Evolutionary conservation across 2,888 invertebrate genomes (phyloP).

Genomic region (Napeogenes sylphis): DNA sequence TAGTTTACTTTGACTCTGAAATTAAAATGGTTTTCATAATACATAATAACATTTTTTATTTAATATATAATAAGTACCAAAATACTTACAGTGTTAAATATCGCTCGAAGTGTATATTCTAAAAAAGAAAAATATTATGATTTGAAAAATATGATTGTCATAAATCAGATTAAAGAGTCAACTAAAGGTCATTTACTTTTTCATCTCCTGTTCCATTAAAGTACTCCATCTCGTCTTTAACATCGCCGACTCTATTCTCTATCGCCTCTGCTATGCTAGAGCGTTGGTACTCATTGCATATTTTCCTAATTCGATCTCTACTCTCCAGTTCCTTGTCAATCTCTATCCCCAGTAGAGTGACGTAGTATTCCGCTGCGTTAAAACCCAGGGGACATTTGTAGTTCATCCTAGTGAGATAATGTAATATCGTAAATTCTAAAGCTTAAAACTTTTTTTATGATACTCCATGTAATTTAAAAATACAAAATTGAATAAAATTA

Average conservation of each 20-base stretch:
- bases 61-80: background rate
- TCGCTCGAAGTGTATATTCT: constrained; percentile 70
- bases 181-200: constrained; percentile 44
- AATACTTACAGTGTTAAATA: constrained; percentile 74
- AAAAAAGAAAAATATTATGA: constrained; percentile 43
- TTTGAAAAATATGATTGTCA: background rate
- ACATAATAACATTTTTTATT: constrained; percentile 8
- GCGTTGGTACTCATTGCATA: constrained; percentile 76
- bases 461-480: too few relatives aligned
- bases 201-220: constrained; percentile 58
- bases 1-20: constrained; percentile 77
- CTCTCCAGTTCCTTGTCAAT: constrained; percentile 64
- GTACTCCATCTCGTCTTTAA: constrained; percentile 65
- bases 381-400: constrained; percentile 84
- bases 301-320: constrained; percentile 63
- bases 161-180: background rate
- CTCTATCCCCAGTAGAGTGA: constrained; percentile 76
- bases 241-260: constrained; percentile 56
- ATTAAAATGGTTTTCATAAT: constrained; percentile 34
- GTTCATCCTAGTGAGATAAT: constrained; percentile 71
- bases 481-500: too few relatives aligned
- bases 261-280: constrained; percentile 65
- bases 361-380: constrained; percentile 92
- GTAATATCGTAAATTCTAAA: background rate
- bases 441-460: too few relatives aligned